phyloP scores from a whole-genome alignment of 1,140 invertebrate genomes.

The Kradibia gibbosae region DNA sequence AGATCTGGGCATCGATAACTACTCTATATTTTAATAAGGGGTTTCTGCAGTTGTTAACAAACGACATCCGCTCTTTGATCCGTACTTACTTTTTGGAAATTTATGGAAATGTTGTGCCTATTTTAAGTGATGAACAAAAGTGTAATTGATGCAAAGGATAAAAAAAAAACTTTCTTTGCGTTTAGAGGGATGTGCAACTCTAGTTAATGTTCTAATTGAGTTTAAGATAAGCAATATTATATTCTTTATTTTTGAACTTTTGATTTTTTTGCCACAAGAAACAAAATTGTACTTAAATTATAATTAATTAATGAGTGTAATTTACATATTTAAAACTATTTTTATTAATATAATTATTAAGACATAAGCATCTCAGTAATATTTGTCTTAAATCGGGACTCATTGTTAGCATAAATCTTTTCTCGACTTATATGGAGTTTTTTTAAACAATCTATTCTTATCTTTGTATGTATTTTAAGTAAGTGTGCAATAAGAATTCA shows the following conservation, averaged over 20 bases:
- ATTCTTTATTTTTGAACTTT: background rate
- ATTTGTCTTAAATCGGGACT: background rate
- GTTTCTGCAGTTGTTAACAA: background rate
- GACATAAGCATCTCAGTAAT: background rate
- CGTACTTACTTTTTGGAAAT: conserved; percentile 1
- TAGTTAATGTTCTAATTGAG: background rate
- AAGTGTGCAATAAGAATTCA: conserved; percentile 62
- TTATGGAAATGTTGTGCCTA: background rate
- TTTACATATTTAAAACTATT: no score
- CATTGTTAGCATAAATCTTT: background rate
- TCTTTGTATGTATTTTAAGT: conserved; percentile 40
- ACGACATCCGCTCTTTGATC: background rate
- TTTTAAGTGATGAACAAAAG: background rate
- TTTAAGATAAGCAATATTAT: background rate
- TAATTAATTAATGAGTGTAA: background rate
- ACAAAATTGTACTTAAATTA: background rate
- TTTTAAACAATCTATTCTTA: conserved; percentile 15
- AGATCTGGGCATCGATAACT: background rate
- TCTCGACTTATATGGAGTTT: background rate
- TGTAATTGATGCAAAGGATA: background rate
- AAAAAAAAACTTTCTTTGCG: background rate
- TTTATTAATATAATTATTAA: background rate
- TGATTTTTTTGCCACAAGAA: background rate
- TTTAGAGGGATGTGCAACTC: background rate
- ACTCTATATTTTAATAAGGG: background rate